Percentiles rank a stretch among this genome's conserved stretches.
These are phyloP conservation scores for Melanophora roralis DNA, from an alignment of 2,888 invertebrate species.

Conservation along the genomic window DNA sequence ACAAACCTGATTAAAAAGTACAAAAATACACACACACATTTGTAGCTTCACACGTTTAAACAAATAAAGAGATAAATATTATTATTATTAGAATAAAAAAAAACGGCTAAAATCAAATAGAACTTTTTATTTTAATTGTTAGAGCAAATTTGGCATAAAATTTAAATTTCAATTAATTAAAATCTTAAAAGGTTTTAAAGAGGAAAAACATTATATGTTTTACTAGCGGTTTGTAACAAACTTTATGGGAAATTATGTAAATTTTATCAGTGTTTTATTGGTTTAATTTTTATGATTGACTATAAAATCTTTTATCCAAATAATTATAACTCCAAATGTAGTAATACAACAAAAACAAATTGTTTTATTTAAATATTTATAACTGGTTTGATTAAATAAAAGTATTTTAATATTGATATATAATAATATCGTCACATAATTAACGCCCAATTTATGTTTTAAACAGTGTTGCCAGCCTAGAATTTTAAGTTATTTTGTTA, in stretches of 20 bases:
- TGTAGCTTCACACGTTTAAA: neutral
- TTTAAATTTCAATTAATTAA: conserved; percentile 69
- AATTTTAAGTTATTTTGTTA: too few species aligned
- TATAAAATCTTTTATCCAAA: too few species aligned
- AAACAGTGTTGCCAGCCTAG: too few species aligned
- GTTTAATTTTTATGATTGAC: too few species aligned
- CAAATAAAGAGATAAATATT: conserved; percentile 38
- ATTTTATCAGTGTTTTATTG: neutral
- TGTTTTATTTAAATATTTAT: too few species aligned
- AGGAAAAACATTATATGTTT: too few species aligned
- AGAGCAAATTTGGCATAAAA: conserved; percentile 66
- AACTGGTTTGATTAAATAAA: too few species aligned
- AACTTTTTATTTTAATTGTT: neutral
- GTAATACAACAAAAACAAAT: too few species aligned
- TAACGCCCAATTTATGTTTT: too few species aligned
- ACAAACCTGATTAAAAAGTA: conserved; percentile 35
- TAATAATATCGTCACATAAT: too few species aligned
- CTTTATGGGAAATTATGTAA: neutral
- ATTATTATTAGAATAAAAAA: conserved; percentile 65
- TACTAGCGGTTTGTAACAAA: neutral
- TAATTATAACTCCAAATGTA: too few species aligned
- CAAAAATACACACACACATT: neutral
- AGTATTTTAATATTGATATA: too few species aligned
- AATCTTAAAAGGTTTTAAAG: conserved; percentile 15
- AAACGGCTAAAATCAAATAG: conserved; percentile 65